A percentile compares a stretch with the other conserved stretches of the same genome.
These are phyloP conservation scores for Apodemus speciosus DNA, from an alignment of 2,113 vertebrate species.

Conservation along the genomic window DNA sequence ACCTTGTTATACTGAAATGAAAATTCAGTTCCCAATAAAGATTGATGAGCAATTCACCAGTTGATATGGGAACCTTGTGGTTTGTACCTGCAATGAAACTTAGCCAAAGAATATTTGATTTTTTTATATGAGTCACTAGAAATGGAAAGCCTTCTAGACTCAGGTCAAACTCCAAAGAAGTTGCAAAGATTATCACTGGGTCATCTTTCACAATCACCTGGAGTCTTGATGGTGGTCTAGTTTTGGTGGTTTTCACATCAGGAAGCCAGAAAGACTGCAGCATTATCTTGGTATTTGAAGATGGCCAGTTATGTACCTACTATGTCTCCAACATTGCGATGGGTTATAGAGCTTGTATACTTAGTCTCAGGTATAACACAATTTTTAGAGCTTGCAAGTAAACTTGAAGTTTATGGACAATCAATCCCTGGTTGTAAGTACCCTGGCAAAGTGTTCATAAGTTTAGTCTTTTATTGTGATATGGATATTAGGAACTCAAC, in stretches of 20 bases:
- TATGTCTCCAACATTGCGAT: no score
- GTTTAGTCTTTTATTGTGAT: background rate
- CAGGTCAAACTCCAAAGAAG: background rate
- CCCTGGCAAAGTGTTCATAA: background rate
- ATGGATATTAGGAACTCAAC: background rate
- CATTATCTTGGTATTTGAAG: background rate
- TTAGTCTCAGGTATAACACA: background rate
- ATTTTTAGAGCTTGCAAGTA: no score
- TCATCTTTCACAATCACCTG: background rate
- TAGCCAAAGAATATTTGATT: background rate
- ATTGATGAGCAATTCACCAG: background rate
- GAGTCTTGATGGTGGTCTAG: background rate
- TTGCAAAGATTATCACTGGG: background rate
- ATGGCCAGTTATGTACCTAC: background rate
- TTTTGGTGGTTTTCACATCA: background rate
- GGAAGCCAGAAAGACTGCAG: background rate
- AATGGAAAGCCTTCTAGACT: background rate
- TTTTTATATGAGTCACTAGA: background rate
- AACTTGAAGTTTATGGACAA: no score
- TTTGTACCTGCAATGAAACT: background rate
- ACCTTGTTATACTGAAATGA: background rate
- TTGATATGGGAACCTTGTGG: background rate
- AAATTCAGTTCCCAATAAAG: background rate
- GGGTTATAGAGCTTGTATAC: no score
- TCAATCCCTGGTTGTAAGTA: no score